Conservation (phyloP, 2,888 invertebrate genomes). For the Cheilosia pagana region DNA sequence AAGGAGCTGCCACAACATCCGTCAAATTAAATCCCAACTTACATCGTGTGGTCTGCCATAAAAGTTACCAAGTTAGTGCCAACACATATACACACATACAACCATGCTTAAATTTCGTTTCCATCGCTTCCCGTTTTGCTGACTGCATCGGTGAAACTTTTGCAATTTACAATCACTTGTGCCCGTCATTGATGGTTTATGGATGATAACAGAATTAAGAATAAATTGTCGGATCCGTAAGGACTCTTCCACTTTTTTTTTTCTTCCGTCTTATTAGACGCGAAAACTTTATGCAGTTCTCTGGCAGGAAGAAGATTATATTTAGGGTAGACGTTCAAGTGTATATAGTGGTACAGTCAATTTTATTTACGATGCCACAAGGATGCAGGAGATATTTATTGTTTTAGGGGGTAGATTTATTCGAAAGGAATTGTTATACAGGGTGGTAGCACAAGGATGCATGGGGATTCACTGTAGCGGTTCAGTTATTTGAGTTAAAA, state of each 20-base stretch:
- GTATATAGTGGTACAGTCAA: constrained; percentile 15
- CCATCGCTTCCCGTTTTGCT: not conserved
- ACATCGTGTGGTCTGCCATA: constrained; percentile 26
- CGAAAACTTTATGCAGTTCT: constrained; percentile 57
- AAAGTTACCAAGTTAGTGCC: constrained; percentile 13
- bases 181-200: constrained; percentile 71
- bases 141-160: constrained; percentile 47
- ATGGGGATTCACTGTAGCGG: not conserved
- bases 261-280: constrained; percentile 17
- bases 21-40: constrained; percentile 29
- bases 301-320: constrained; percentile 38
- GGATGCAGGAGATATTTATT: constrained; percentile 53
- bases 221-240: constrained; percentile 53
- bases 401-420: constrained; percentile 22
- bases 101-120: constrained; percentile 55
- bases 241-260: not conserved
- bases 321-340: constrained; percentile 3
- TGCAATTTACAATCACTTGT: constrained; percentile 71
- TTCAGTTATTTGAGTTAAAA: too few relatives aligned
- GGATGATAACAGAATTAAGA: constrained; percentile 65
- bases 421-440: constrained; percentile 10
- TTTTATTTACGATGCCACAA: constrained; percentile 46
- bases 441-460: constrained; percentile 7
- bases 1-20: constrained; percentile 16
- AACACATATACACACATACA: not conserved